Conservation (phyloP, 2,888 invertebrate species). For the Carpatolechia fugitivella region DNA sequence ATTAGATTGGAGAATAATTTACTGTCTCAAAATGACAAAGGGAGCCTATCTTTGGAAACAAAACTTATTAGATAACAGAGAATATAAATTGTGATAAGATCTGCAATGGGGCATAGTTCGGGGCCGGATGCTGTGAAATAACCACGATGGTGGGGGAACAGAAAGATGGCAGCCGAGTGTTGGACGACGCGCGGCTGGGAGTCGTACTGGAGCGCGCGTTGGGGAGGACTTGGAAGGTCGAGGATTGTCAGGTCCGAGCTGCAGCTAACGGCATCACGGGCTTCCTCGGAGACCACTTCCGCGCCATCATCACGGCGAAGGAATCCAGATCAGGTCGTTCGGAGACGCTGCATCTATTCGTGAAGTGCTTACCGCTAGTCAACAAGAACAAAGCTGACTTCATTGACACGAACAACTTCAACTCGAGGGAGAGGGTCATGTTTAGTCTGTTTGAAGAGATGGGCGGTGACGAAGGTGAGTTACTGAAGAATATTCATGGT, state of each 20-base stretch:
- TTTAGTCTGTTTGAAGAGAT: constrained; percentile 51
- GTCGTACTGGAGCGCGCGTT: not conserved
- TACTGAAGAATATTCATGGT: not conserved
- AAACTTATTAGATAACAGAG: not conserved
- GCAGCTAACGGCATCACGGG: constrained; percentile 53
- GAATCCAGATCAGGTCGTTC: constrained; percentile 24
- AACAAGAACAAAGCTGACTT: constrained; percentile 56
- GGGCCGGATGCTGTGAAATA: not conserved
- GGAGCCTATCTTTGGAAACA: not conserved
- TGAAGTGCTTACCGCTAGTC: constrained; percentile 49
- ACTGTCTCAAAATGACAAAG: not conserved
- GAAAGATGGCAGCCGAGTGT: not conserved
- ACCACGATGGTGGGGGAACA: not conserved
- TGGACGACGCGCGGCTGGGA: not conserved
- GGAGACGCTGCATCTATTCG: constrained; percentile 42
- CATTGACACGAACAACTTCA: constrained; percentile 45
- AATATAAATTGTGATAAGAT: not conserved
- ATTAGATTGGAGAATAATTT: not conserved
- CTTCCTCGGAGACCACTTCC: constrained; percentile 59
- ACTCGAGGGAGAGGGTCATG: constrained; percentile 50
- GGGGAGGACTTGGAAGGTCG: not conserved
- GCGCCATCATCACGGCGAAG: constrained; percentile 37
- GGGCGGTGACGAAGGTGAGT: constrained; percentile 28
- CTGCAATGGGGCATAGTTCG: not conserved
- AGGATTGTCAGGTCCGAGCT: not conserved